A percentile compares a stretch with the other conserved stretches of the same genome.
Conservation (phyloP, 2,888 invertebrate species). For the Coleophora flavipennella region DNA sequence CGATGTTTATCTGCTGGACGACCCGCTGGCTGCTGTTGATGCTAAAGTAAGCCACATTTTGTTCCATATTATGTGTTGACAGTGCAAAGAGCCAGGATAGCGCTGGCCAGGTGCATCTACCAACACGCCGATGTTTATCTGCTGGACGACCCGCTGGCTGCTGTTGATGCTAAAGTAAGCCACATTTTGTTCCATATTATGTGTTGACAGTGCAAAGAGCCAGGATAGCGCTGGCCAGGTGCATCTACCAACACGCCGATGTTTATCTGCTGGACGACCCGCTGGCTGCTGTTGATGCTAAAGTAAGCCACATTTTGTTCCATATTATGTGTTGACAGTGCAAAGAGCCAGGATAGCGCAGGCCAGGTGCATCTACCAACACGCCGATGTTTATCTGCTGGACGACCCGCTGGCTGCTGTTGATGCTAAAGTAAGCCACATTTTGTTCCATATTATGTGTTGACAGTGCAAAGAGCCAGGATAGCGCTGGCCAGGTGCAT, state of each 20-base stretch:
- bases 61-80: no score
- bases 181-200: no score
- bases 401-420: conserved; percentile 17
- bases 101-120: conserved; percentile 71
- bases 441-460: no score
- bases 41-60: conserved; percentile 61
- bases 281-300: conserved; percentile 74
- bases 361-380: neutral
- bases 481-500: neutral
- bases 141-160: conserved; percentile 73
- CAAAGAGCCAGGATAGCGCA: neutral
- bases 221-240: conserved; percentile 66
- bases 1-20: conserved; percentile 77
- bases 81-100: conserved; percentile 77
- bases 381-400: neutral
- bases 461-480: no score
- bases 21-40: conserved; percentile 74
- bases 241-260: conserved; percentile 74
- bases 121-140: conserved; percentile 75
- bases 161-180: conserved; percentile 75
- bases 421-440: neutral
- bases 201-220: conserved; percentile 81
- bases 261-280: conserved; percentile 77
- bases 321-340: no score
- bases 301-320: conserved; percentile 54